Conservation (phyloP, 2,797 vertebrate species). For the Gouania willdenowi region DNA sequence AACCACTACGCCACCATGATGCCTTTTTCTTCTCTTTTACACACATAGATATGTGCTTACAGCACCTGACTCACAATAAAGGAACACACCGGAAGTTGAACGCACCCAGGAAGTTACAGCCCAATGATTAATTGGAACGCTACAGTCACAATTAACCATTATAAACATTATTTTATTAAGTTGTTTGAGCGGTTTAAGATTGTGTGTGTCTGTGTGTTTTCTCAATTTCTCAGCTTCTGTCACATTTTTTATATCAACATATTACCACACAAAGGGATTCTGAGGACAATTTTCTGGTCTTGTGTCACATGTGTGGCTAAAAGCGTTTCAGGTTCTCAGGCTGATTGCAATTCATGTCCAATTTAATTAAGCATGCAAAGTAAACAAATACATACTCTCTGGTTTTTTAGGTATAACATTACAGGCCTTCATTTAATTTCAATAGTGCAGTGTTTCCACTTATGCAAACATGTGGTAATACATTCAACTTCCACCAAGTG, state of each 20-base stretch:
- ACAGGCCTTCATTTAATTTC: slow-evolving; percentile 25
- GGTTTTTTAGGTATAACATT: slow-evolving; percentile 23
- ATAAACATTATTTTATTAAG: too few species aligned
- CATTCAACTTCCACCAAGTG: slow-evolving; percentile 37
- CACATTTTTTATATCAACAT: not conserved
- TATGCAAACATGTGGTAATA: slow-evolving; percentile 45
- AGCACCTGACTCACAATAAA: too few species aligned
- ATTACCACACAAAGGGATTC: slow-evolving; percentile 1
- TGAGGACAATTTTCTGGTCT: not conserved
- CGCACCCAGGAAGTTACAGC: too few species aligned
- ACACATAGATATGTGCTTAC: too few species aligned
- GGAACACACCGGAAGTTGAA: too few species aligned
- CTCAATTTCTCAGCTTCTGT: not conserved
- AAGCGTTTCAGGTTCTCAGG: not conserved
- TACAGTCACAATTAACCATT: too few species aligned
- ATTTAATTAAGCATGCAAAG: slow-evolving; percentile 4
- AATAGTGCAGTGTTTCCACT: slow-evolving; percentile 6
- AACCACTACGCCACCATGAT: too few species aligned
- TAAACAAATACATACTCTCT: not conserved
- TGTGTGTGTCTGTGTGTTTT: too few species aligned
- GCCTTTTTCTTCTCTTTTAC: too few species aligned
- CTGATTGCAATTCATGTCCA: not conserved
- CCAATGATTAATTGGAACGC: too few species aligned
- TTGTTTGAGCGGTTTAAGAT: too few species aligned
- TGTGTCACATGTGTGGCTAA: not conserved